Evolutionary conservation across 2,797 vertebrate genomes (phyloP).

Genomic region (Enteromius trimaculatus): DNA sequence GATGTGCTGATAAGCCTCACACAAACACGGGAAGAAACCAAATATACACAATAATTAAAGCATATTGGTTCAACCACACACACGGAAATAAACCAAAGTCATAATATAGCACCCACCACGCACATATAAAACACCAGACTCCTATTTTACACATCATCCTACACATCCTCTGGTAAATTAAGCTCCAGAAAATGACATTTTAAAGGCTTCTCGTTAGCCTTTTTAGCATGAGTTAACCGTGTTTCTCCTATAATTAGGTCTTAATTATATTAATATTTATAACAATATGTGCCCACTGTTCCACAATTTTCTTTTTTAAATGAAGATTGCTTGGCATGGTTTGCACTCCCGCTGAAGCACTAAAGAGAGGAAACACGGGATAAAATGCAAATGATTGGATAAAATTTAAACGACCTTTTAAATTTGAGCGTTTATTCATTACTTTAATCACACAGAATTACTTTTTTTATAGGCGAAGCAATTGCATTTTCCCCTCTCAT

Average conservation of each 20-base stretch:
- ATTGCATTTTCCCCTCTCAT: constrained; percentile 61
- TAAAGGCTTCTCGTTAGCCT: constrained; percentile 36
- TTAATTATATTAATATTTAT: constrained; percentile 65
- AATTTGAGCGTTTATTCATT: constrained; percentile 67
- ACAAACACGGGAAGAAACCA: not conserved
- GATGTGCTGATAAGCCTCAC: constrained; percentile 48
- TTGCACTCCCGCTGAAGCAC: constrained; percentile 57
- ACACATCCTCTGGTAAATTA: constrained; percentile 5
- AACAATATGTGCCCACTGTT: constrained; percentile 60
- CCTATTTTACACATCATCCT: constrained; percentile 30
- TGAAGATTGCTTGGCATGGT: constrained; percentile 62
- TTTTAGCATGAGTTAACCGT: constrained; percentile 42
- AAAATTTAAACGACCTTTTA: constrained; percentile 62
- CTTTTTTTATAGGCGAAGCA: constrained; percentile 67
- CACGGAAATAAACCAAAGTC: constrained; percentile 8
- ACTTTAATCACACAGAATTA: constrained; percentile 73
- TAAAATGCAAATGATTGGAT: constrained; percentile 71
- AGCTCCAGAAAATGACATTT: constrained; percentile 13
- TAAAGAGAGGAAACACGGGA: constrained; percentile 61
- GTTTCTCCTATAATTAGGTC: constrained; percentile 71
- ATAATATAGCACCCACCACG: constrained; percentile 35
- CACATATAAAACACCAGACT: constrained; percentile 27
- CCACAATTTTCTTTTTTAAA: constrained; percentile 69
- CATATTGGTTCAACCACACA: constrained; percentile 7
- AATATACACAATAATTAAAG: constrained; percentile 4